Evolutionary conservation across 2,113 vertebrate species (phyloP).

Genomic region (Burhinus bistriatus): DNA sequence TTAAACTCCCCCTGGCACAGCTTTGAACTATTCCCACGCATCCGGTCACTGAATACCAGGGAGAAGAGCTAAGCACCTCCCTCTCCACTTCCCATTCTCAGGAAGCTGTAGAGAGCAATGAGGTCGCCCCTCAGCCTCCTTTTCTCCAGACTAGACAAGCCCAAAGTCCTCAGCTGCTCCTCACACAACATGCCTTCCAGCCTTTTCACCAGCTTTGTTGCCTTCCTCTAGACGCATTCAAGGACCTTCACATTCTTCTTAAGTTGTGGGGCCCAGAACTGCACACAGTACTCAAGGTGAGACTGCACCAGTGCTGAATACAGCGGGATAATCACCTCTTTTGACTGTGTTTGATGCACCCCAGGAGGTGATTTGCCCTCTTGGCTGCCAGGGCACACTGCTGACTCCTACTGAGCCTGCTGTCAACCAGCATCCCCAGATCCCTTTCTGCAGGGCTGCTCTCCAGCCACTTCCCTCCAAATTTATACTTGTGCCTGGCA

Average conservation of each 20-base stretch:
- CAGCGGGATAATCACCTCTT: background rate
- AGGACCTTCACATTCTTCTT: background rate
- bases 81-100: no score
- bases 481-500: accelerated
- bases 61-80: no score
- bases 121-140: no score
- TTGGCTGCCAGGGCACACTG: background rate
- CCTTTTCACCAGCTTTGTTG: background rate
- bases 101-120: no score
- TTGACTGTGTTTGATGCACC: background rate
- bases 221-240: background rate
- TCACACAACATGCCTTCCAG: background rate
- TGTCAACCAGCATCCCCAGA: background rate
- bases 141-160: no score
- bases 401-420: background rate
- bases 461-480: background rate
- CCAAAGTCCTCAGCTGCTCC: background rate
- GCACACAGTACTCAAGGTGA: background rate
- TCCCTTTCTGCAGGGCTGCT: background rate
- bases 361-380: background rate
- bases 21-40: no score
- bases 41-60: no score
- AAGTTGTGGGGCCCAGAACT: background rate
- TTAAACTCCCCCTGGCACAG: no score
- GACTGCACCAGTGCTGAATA: accelerated